Evolutionary conservation across 2,797 vertebrate genomes (phyloP).

Genomic region (Fringilla coelebs): DNA sequence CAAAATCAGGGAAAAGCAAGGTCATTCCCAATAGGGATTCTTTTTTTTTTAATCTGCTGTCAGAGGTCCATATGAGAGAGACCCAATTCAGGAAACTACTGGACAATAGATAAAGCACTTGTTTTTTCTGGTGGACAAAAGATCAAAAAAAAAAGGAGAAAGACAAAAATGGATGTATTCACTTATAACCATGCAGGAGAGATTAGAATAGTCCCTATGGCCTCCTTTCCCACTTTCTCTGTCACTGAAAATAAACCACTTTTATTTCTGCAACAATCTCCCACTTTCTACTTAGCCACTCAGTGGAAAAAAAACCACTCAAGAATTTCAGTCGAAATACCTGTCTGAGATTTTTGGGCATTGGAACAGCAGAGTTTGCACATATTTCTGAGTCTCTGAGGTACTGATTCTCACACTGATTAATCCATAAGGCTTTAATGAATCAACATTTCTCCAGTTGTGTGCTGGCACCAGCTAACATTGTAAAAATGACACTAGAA

Average conservation of each 20-base stretch:
- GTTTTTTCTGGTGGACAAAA: neutral
- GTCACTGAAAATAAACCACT: neutral
- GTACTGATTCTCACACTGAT: conserved; percentile 17
- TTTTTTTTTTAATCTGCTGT: neutral
- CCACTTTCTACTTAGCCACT: neutral
- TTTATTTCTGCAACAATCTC: conserved; percentile 8
- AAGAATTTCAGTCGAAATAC: neutral
- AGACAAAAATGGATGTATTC: neutral
- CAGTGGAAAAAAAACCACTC: neutral
- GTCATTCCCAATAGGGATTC: neutral
- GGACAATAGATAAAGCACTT: neutral
- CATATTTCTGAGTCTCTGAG: neutral
- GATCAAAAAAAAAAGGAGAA: neutral
- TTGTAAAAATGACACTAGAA: neutral
- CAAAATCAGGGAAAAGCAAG: neutral
- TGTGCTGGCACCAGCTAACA: neutral
- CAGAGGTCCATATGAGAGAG: neutral
- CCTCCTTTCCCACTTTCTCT: neutral
- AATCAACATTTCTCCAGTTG: conserved; percentile 19
- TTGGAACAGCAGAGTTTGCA: neutral
- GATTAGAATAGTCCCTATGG: neutral
- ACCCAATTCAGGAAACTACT: neutral
- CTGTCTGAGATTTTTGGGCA: neutral
- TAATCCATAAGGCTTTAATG: conserved; percentile 33
- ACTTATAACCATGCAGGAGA: neutral